Conservation (phyloP, 2,888 invertebrate species). For the Tipula lateralis region DNA sequence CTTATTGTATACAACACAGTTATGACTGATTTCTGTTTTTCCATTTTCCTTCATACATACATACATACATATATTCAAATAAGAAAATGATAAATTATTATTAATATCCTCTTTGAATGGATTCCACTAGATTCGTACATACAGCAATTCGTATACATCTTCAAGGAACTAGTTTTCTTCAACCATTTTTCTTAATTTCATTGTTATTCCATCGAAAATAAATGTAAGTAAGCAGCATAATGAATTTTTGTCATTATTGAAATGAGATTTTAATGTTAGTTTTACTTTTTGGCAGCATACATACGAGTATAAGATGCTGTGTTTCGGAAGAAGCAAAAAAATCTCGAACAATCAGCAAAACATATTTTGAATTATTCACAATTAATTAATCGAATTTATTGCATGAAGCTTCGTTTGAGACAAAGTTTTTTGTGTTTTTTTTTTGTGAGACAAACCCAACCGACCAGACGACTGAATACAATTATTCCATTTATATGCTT, state of each 20-base stretch:
- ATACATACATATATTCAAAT: not conserved
- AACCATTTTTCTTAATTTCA: not conserved
- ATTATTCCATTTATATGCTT: not conserved
- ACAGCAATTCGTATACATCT: not conserved
- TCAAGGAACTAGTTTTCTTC: not conserved
- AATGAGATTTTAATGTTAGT: not conserved
- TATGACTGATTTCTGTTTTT: not conserved
- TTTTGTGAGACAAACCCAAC: not conserved
- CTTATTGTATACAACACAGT: not conserved
- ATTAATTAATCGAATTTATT: not conserved
- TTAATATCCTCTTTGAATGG: not conserved
- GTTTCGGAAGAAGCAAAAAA: not conserved
- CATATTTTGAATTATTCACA: not conserved
- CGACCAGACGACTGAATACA: not conserved
- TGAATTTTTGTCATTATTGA: not conserved
- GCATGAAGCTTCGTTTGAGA: not conserved
- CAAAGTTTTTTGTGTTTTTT: not conserved
- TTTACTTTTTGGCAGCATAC: not conserved
- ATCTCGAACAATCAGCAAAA: not conserved
- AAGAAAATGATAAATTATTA: constrained; percentile 19
- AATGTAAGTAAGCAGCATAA: not conserved
- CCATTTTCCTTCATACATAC: not conserved
- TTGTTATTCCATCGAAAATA: not conserved
- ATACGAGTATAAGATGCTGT: too few relatives aligned
- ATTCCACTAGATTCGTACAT: not conserved